These are phyloP conservation scores for Cryptoleucopteryx plumbea DNA, from an alignment of 2,113 vertebrate species.

Conservation along the genomic window DNA sequence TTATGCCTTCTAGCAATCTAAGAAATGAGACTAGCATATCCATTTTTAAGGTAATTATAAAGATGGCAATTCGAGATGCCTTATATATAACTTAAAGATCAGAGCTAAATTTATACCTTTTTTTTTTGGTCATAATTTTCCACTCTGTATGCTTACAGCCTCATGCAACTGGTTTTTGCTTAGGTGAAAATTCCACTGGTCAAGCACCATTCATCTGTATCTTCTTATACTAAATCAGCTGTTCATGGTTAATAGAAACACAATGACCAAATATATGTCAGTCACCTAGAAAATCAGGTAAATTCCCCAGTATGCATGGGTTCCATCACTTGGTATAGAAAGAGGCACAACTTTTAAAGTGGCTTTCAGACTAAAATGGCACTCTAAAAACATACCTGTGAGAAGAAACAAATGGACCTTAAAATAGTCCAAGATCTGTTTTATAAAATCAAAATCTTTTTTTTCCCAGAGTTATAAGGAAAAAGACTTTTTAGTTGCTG, in stretches of 20 bases:
- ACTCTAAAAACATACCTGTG: neutral
- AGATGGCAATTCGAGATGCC: neutral
- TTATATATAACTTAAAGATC: neutral
- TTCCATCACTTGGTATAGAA: neutral
- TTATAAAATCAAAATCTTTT: neutral
- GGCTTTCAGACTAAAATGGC: neutral
- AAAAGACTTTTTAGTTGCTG: neutral
- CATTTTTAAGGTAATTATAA: neutral
- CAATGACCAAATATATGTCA: neutral
- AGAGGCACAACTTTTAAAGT: neutral
- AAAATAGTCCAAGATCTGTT: neutral
- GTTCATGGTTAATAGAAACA: neutral
- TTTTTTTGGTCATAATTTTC: neutral
- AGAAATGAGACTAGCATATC: neutral
- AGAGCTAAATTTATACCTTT: neutral
- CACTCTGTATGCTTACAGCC: neutral
- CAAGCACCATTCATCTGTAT: neutral
- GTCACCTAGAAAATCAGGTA: neutral
- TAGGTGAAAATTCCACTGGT: neutral
- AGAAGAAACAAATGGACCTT: neutral
- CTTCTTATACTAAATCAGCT: neutral
- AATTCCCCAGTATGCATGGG: neutral
- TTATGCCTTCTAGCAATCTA: neutral
- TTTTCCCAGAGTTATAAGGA: neutral
- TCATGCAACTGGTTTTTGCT: neutral